Base-by-base conservation (phyloP, 2,888 invertebrate genomes). In the Chrysolina americana region DNA sequence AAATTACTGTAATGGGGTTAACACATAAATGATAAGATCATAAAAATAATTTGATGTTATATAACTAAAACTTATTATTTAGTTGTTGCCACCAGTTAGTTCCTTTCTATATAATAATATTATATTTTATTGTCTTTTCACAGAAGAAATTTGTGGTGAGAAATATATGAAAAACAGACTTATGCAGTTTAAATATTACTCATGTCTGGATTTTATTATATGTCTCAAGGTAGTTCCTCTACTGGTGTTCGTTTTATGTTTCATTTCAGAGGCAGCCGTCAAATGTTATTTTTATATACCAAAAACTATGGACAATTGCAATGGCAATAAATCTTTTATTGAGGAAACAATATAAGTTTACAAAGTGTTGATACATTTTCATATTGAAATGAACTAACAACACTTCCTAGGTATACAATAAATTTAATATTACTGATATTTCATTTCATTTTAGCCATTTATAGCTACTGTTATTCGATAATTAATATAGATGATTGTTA, bases 351-450 rank as follows among this genome's bases (percentile, higher is more conserved):
- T 21, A 50, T 66, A 36, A 36, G 17, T 65, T 41, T 68, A 21
- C 8, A 50, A 48, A 68, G 68, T 66, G 68, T 68, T 72, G 64
- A 64, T 77, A 76, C 77, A 79, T 77, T 79, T 79, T 79, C 78
- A 79, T 79, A 79, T 79, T 79, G 78, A 79, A 79, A 79, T 79
- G 78, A 74, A 75, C 73, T 75, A 62, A 71, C 47, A 23, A 47
- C 47, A 47, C 68, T 68, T 44, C 15, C 50, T 48, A 21, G 21
- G 17, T 36, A 53, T 41, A 68, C 4, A 53, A 53, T 36, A 28
- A 48, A 66, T 28, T 50, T 23, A 66, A 66, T 68, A 41, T 56
- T 21, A 68, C 56, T 53, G 19, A 23, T 11, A 41, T 64, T 21
- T 63, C 21, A 65, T 65, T 65, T 66, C 66, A 53, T 50, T 53